These are phyloP conservation scores for Bicyclus anynana DNA, from an alignment of 1,140 invertebrate genomes.

Conservation along the genomic window DNA sequence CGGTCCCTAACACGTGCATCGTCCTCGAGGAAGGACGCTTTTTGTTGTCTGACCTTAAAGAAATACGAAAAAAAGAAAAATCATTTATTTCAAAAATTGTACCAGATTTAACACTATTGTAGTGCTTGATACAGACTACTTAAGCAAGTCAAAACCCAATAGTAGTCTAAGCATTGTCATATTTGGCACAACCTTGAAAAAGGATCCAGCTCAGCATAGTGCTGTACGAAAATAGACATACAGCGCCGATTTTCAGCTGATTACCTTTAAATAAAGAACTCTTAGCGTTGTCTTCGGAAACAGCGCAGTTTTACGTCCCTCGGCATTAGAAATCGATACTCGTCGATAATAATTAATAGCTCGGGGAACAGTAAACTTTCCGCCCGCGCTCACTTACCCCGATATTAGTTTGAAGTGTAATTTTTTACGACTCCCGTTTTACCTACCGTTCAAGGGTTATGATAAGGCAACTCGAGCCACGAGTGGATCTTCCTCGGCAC, in stretches of 20 bases:
- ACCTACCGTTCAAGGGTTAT: slow-evolving; percentile 58
- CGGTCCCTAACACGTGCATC: slow-evolving; percentile 38
- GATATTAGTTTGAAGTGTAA: slow-evolving; percentile 58
- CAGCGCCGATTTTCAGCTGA: too few species aligned
- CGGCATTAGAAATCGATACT: slow-evolving; percentile 62
- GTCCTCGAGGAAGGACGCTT: slow-evolving; percentile 46
- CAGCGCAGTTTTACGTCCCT: slow-evolving; percentile 2
- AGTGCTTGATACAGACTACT: too few species aligned
- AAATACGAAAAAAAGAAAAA: too few species aligned
- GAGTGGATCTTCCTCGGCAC: slow-evolving; percentile 46
- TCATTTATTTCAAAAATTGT: too few species aligned
- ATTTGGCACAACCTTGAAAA: too few species aligned
- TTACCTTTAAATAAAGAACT: too few species aligned
- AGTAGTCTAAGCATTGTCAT: too few species aligned
- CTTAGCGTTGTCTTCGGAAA: too few species aligned
- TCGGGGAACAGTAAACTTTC: slow-evolving; percentile 34
- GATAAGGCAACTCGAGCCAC: slow-evolving; percentile 55
- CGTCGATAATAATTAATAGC: slow-evolving; percentile 63
- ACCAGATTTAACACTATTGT: too few species aligned
- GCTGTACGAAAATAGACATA: too few species aligned
- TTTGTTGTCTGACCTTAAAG: slow-evolving; percentile 52
- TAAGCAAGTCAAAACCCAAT: too few species aligned
- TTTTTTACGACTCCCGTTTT: slow-evolving; percentile 69
- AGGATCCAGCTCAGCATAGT: too few species aligned
- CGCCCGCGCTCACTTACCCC: slow-evolving; percentile 42